Percentiles rank a stretch among this genome's conserved stretches.
Conservation (phyloP, 2,113 vertebrate species). For the Megatriorchis doriae region DNA sequence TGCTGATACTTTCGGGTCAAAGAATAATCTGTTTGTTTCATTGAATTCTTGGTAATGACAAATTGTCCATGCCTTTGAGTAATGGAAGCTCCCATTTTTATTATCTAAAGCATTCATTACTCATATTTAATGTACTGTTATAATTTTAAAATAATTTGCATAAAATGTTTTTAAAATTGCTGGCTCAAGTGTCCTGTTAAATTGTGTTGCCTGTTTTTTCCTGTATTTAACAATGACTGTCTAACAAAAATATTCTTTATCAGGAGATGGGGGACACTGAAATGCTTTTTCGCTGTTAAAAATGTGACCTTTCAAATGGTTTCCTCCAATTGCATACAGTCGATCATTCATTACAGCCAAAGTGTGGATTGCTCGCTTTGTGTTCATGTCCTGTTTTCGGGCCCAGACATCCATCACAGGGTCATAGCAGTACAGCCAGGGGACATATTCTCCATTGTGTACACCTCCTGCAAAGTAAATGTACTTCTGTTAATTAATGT, state of each 20-base stretch:
- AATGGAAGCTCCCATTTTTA: constrained; percentile 72
- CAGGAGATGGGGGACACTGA: constrained; percentile 18
- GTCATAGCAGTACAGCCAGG: constrained; percentile 98
- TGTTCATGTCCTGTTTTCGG: constrained; percentile 99
- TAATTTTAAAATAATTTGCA: constrained; percentile 75
- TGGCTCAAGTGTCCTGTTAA: constrained; percentile 67
- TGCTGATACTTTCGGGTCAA: constrained; percentile 69
- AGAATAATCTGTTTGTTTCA: constrained; percentile 76
- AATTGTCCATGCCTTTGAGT: constrained; percentile 72
- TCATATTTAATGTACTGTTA: constrained; percentile 74
- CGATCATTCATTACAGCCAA: constrained; percentile 97
- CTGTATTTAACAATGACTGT: constrained; percentile 59
- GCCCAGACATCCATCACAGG: constrained; percentile 99
- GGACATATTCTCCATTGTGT: constrained; percentile 97
- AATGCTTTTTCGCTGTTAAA: constrained; percentile 39
- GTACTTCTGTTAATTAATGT: not conserved
- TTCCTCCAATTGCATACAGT: constrained; percentile 97
- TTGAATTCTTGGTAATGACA: constrained; percentile 68
- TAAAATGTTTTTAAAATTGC: constrained; percentile 65
- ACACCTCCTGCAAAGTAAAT: constrained; percentile 85
- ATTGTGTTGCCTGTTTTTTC: constrained; percentile 59
- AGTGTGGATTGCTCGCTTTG: constrained; percentile 95
- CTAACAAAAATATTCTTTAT: constrained; percentile 59
- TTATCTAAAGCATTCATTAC: constrained; percentile 74
- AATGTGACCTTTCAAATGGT: constrained; percentile 95